These are phyloP conservation scores for Idaea dimidiata DNA, from an alignment of 2,888 invertebrate species.

Conservation along the genomic window DNA sequence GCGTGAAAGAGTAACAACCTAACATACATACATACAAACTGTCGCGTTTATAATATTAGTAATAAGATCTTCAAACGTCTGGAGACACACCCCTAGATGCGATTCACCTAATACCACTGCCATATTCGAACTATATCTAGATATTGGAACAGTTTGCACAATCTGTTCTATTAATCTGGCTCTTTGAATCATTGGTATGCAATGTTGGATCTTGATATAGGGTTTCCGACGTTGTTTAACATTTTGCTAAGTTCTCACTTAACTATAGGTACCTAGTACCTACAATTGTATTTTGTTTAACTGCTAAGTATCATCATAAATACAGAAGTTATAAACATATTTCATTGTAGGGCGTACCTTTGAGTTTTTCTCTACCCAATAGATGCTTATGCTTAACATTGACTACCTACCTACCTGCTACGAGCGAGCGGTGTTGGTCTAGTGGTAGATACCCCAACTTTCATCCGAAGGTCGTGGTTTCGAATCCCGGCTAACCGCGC, in stretches of 20 bases:
- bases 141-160: slow-evolving; percentile 36
- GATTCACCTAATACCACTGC: slow-evolving; percentile 44
- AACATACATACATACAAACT: no score
- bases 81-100: slow-evolving; percentile 44
- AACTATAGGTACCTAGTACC: background rate
- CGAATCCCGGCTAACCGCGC: no score
- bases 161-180: slow-evolving; percentile 46
- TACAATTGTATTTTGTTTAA: background rate
- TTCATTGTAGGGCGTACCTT: no score
- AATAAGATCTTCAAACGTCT: background rate
- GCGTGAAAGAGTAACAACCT: no score
- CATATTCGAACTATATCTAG: slow-evolving; percentile 30
- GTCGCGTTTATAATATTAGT: background rate
- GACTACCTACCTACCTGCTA: no score
- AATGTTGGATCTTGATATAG: slow-evolving; percentile 16
- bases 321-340: background rate
- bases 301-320: background rate
- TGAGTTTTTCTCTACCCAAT: no score
- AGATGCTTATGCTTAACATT: no score
- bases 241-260: slow-evolving; percentile 8
- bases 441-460: no score
- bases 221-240: slow-evolving; percentile 10
- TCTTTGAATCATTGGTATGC: slow-evolving; percentile 36
- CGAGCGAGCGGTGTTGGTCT: no score
- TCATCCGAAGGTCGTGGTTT: no score